A percentile compares a stretch with the other conserved stretches of the same genome.
Conservation (phyloP, 1,140 invertebrate genomes). For the Drosophila suzukii region DNA sequence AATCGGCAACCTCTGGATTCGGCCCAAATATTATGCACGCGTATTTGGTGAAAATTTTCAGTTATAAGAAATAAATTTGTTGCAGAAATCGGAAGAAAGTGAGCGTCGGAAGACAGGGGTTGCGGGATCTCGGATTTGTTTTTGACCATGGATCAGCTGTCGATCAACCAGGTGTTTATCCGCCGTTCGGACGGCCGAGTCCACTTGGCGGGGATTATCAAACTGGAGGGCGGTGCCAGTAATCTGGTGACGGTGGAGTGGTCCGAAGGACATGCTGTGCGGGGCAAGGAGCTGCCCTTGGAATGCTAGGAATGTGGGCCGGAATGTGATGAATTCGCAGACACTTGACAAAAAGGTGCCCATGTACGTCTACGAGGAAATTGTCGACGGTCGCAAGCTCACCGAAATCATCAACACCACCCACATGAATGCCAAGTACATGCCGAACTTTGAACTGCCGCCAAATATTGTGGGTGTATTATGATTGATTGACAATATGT, state of each 20-base stretch:
- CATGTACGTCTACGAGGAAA: no score
- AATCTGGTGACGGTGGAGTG: constrained; percentile 97
- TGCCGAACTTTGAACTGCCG: constrained; percentile 65
- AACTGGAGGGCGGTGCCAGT: constrained; percentile 92
- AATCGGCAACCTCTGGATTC: background rate
- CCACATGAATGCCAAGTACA: constrained; percentile 71
- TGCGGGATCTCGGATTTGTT: background rate
- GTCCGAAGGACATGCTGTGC: constrained; percentile 98
- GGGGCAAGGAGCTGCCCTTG: constrained; percentile 99
- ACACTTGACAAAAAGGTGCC: no score
- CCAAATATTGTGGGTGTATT: constrained; percentile 54
- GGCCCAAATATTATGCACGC: background rate
- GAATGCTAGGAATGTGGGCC: no score
- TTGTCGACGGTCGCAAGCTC: no score
- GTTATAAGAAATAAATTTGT: constrained; percentile 5
- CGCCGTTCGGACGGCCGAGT: constrained; percentile 96
- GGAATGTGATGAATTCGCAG: no score
- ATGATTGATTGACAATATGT: background rate
- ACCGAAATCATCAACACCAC: no score
- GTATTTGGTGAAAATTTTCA: constrained; percentile 8
- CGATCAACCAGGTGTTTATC: constrained; percentile 93
- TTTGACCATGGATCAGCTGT: constrained; percentile 84
- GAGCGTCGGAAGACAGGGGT: background rate
- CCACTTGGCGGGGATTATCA: constrained; percentile 97
- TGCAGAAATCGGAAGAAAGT: background rate